Conservation (phyloP, 2,113 vertebrate species). For the Grus americana region DNA sequence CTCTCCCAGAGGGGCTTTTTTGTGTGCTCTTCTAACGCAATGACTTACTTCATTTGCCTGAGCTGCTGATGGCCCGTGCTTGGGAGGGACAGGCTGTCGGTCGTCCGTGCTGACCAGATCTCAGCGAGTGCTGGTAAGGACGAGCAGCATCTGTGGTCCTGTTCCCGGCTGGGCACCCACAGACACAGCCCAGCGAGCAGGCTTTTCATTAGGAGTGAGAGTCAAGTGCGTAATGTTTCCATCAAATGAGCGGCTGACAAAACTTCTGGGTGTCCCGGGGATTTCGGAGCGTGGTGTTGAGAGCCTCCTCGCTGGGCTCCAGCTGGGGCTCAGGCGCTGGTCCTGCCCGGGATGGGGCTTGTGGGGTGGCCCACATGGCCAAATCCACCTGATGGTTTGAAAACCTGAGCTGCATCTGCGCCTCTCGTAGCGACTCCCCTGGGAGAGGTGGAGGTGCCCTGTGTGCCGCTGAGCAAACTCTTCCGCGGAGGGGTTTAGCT, state of each 20-base stretch:
- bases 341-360: accelerated
- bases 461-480: not conserved
- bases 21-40: not conserved
- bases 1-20: not conserved
- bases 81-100: not conserved
- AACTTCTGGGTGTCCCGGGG: not conserved
- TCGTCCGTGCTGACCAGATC: not conserved
- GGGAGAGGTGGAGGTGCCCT: not conserved
- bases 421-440: accelerated
- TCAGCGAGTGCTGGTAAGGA: not conserved
- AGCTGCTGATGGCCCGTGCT: not conserved
- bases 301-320: not conserved
- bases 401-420: accelerated
- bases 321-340: not conserved
- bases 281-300: no score
- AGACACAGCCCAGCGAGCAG: not conserved
- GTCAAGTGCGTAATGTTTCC: not conserved
- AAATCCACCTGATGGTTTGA: not conserved
- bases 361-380: accelerated
- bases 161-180: not conserved
- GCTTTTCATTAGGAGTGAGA: not conserved
- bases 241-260: not conserved
- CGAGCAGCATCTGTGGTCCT: not conserved
- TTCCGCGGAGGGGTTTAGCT: not conserved
- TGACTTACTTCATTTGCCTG: not conserved